Evolutionary conservation across 2,888 invertebrate species (phyloP).

Genomic region (Anthoptus insignis): DNA sequence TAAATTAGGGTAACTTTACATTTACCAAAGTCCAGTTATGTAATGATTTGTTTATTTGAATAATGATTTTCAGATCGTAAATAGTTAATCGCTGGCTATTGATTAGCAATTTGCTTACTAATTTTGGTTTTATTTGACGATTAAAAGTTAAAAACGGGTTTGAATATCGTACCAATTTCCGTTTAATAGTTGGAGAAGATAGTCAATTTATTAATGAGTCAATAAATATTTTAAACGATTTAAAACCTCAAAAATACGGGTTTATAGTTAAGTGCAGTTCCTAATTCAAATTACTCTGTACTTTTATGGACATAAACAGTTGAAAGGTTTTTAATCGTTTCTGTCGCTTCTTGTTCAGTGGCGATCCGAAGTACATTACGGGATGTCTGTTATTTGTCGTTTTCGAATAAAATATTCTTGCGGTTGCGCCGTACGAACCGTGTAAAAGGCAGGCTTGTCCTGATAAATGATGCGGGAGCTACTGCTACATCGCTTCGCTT

Average conservation of each 20-base stretch:
- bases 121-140: neutral
- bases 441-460: conserved; percentile 67
- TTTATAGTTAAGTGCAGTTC: neutral
- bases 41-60: neutral
- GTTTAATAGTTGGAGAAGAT: neutral
- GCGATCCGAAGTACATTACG: conserved; percentile 13
- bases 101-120: conserved; percentile 13
- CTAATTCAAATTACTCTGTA: neutral
- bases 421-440: conserved; percentile 54
- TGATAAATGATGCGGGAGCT: conserved; percentile 83
- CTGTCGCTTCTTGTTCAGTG: conserved; percentile 11
- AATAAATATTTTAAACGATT: neutral
- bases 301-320: neutral
- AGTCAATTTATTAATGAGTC: neutral
- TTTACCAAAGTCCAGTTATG: neutral
- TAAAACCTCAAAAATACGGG: neutral
- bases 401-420: conserved; percentile 30
- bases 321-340: conserved; percentile 8
- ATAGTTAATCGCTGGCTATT: conserved; percentile 8
- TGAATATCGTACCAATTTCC: neutral
- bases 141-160: neutral
- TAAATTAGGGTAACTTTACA: conserved; percentile 8
- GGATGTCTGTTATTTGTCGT: conserved; percentile 24
- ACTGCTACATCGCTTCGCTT: conserved; percentile 84
- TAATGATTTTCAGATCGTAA: neutral